Percentiles rank a stretch among this genome's conserved stretches.
These are phyloP conservation scores for Eupsittula cactorum DNA, from an alignment of 2,113 vertebrate species.

Conservation along the genomic window DNA sequence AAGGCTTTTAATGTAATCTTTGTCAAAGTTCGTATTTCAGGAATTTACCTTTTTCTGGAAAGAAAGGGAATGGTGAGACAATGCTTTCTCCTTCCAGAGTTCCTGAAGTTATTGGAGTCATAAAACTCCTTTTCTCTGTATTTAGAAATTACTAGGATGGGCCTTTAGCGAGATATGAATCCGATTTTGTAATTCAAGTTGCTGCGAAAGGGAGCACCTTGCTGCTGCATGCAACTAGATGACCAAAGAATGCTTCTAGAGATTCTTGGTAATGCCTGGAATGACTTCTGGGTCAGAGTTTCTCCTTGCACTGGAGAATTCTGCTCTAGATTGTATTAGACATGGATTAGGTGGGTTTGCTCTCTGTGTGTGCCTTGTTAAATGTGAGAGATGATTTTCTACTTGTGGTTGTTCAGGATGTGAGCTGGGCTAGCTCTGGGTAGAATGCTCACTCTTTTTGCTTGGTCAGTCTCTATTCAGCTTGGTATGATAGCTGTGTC, in stretches of 20 bases:
- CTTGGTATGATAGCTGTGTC: not conserved
- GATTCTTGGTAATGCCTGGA: not conserved
- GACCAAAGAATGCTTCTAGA: not conserved
- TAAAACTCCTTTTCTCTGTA: not conserved
- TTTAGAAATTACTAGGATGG: not conserved
- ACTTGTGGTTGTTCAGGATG: not conserved
- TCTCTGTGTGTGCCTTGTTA: not conserved
- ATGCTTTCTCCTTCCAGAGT: not conserved
- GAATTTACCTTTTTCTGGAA: not conserved
- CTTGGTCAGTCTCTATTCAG: not conserved
- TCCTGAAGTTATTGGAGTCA: not conserved
- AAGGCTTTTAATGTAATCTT: not conserved
- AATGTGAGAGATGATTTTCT: not conserved
- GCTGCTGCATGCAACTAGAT: not conserved
- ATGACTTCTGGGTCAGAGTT: not conserved
- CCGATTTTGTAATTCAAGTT: not conserved
- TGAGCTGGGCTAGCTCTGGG: not conserved
- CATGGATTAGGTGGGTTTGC: not conserved
- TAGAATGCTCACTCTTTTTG: not conserved
- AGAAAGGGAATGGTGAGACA: not conserved
- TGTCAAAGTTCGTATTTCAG: not conserved
- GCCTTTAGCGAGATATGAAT: not conserved
- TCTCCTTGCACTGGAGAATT: not conserved
- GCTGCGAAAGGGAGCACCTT: fast-evolving
- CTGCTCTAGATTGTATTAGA: not conserved